Base-by-base conservation (phyloP, 2,113 vertebrate genomes). In the Cinclus mexicanus region DNA sequence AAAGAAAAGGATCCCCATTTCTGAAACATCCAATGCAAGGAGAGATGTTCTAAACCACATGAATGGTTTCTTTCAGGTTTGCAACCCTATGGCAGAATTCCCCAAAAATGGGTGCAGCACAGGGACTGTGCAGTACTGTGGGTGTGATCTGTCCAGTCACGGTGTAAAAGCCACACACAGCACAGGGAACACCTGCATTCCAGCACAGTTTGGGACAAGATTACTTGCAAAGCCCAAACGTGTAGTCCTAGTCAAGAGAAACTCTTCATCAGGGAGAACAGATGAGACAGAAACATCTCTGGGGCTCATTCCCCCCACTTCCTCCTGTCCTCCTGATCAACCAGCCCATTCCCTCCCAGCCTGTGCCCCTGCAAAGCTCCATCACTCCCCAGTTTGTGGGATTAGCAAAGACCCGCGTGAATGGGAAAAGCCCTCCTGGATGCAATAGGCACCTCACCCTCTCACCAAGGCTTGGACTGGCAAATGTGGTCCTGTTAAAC, bases 21-120 rank as follows among this genome's bases (percentile, higher is more conserved):
- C 44, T 44, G 21, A 68, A 76, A 35, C 26, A 39, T 4, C 22
- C 64, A 35, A 16, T 4, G 7, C 14, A 61, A 16, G 12, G 16
- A 60, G 41, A 24, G 26, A 26, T 5, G 6, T 12, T 44, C 49
- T 31, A 31, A 89, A 59, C 7, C 0, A 0, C 22, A 16, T 0
- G 2, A 84, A 24, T 0, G 2, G 24, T 65, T 89, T 81, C 26
- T 31, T 42, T 31, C 46, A 59, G 19, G 37, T 72, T 53, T 50
- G 21, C 9, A 12, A 15, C 31, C n/a, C 35, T 24, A 0, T 2
- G 12, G 44, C 17, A 79, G 10, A 19, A 33, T 39, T 80, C 22
- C 52, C 35, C 10, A 11, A 21, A 22, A 31, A 41, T 1, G 33
- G 49, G 35, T 12, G 14, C 53, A 25, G 13, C 28, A 10, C 16